These are phyloP conservation scores for Notodonta dromedarius DNA, from an alignment of 2,888 invertebrate genomes.

Conservation along the genomic window DNA sequence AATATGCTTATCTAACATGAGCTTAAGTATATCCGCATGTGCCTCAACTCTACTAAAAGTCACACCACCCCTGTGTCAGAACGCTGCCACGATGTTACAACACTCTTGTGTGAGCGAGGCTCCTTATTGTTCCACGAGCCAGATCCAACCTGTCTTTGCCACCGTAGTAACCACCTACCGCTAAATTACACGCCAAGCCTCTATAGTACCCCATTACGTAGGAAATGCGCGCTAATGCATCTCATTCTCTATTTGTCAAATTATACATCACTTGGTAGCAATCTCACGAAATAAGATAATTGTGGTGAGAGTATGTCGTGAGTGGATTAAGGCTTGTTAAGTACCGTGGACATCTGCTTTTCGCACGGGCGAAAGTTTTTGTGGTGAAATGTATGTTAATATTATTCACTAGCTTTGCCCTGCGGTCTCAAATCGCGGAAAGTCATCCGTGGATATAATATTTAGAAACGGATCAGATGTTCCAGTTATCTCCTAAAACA, in stretches of 20 bases:
- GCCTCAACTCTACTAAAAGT: too few relatives aligned
- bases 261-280: constrained; percentile 71
- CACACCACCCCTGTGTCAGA: too few relatives aligned
- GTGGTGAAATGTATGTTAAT: constrained; percentile 21
- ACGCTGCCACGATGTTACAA: too few relatives aligned
- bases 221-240: constrained; percentile 81
- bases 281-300: constrained; percentile 73
- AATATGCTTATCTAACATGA: too few relatives aligned
- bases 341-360: constrained; percentile 55
- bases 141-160: constrained; percentile 65
- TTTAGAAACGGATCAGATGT: too few relatives aligned
- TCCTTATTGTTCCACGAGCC: constrained; percentile 40
- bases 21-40: too few relatives aligned
- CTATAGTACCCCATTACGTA: constrained; percentile 73
- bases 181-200: constrained; percentile 74
- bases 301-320: constrained; percentile 64
- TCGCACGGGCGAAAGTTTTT: constrained; percentile 60
- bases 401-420: too few relatives aligned
- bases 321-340: constrained; percentile 57
- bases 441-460: too few relatives aligned
- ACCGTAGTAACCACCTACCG: constrained; percentile 43
- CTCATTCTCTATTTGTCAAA: constrained; percentile 83
- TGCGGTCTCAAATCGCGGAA: too few relatives aligned
- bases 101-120: too few relatives aligned
- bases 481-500: too few relatives aligned